A percentile compares a stretch with the other conserved stretches of the same genome.
phyloP scores from a whole-genome alignment of 2,113 vertebrate species.

The Ammodytes marinus region DNA sequence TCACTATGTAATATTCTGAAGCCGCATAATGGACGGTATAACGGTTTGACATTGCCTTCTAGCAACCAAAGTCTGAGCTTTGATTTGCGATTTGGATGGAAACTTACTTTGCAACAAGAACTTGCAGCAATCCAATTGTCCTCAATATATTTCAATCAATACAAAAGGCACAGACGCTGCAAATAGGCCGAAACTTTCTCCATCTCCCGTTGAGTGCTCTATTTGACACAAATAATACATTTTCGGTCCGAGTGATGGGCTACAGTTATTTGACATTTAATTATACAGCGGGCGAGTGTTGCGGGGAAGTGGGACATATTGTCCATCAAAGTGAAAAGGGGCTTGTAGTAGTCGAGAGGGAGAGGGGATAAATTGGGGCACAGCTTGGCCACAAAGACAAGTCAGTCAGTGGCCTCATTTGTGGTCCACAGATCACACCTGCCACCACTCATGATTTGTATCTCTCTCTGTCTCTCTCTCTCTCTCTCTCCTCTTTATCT shows the following conservation, averaged over 20 bases:
- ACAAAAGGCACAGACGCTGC: slow-evolving; percentile 31
- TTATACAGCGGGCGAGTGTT: slow-evolving; percentile 63
- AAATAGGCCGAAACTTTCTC: slow-evolving; percentile 29
- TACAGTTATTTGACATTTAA: slow-evolving; percentile 73
- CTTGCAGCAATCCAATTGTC: slow-evolving; percentile 40
- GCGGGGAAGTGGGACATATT: slow-evolving; percentile 63
- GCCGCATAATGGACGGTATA: neutral
- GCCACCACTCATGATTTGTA: slow-evolving; percentile 39
- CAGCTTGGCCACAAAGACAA: slow-evolving; percentile 61
- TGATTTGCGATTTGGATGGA: slow-evolving; percentile 25
- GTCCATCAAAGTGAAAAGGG: slow-evolving; percentile 67
- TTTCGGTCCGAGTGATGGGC: slow-evolving; percentile 33
- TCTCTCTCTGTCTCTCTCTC: neutral
- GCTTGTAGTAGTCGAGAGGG: slow-evolving; percentile 44
- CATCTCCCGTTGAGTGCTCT: slow-evolving; percentile 39
- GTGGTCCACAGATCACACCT: slow-evolving; percentile 61
- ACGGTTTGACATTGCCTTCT: slow-evolving; percentile 16
- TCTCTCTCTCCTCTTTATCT: neutral
- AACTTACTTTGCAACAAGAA: slow-evolving; percentile 27
- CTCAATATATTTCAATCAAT: slow-evolving; percentile 55
- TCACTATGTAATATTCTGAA: slow-evolving; percentile 14
- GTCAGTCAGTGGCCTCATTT: slow-evolving; percentile 78
- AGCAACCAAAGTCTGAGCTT: slow-evolving; percentile 35
- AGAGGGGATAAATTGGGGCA: slow-evolving; percentile 64
- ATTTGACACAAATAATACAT: slow-evolving; percentile 61